phyloP scores from a whole-genome alignment of 1,140 invertebrate genomes.

The Ruditapes philippinarum region DNA sequence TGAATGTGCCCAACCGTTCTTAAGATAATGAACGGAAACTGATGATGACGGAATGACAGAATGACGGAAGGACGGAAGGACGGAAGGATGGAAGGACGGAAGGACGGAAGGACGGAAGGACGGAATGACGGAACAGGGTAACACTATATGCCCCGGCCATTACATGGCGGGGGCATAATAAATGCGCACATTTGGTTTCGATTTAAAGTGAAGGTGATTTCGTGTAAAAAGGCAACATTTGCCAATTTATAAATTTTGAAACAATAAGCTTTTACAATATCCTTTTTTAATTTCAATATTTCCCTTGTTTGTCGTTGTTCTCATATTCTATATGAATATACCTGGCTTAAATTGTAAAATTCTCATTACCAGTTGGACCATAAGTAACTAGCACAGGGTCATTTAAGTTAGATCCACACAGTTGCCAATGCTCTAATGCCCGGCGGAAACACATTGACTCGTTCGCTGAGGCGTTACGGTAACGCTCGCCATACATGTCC shows the following conservation, averaged over 20 bases:
- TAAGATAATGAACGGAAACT: too few species aligned
- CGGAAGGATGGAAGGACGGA: too few species aligned
- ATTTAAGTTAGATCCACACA: conserved; percentile 56
- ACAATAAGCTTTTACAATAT: background rate
- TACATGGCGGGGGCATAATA: too few species aligned
- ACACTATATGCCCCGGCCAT: too few species aligned
- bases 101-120: too few species aligned
- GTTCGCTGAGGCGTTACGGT: conserved; percentile 29
- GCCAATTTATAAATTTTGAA: background rate
- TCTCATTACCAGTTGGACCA: conserved; percentile 68
- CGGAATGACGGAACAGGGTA: too few species aligned
- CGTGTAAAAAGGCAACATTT: too few species aligned
- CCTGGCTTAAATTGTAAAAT: background rate
- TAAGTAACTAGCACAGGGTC: conserved; percentile 62
- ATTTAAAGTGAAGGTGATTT: background rate
- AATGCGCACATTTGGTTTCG: too few species aligned
- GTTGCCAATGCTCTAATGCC: conserved; percentile 65
- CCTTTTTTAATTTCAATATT: background rate
- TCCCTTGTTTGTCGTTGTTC: background rate
- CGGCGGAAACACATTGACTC: conserved; percentile 66
- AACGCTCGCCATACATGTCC: conserved; percentile 63
- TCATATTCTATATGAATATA: too few species aligned
- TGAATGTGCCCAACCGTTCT: too few species aligned
- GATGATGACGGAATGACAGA: too few species aligned
- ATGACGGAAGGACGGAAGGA: too few species aligned